A percentile compares a stretch with the other conserved stretches of the same genome.
Evolutionary conservation across 1,140 invertebrate genomes (phyloP).

Genomic region (Plodia interpunctella): DNA sequence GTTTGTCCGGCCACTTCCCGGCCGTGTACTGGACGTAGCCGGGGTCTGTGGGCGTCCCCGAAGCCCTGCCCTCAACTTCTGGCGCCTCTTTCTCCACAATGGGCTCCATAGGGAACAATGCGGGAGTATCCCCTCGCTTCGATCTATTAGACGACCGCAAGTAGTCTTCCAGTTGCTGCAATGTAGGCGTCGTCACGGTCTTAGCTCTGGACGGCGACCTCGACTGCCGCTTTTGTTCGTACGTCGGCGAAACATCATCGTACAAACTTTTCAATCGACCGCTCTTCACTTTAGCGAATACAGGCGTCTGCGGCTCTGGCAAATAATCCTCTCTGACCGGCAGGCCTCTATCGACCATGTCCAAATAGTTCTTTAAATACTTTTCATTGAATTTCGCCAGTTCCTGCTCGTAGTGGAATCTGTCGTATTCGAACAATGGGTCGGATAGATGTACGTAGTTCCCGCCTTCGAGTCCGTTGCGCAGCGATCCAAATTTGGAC

Average conservation of each 20-base stretch:
- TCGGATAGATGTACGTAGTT: slow-evolving; percentile 62
- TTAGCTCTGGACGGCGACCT: slow-evolving; percentile 57
- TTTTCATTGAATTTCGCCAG: slow-evolving; percentile 67
- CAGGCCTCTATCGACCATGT: slow-evolving; percentile 41
- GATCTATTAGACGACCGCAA: slow-evolving; percentile 51
- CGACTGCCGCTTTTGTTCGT: slow-evolving; percentile 46
- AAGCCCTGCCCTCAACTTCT: slow-evolving; percentile 61
- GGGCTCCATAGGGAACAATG: slow-evolving; percentile 73
- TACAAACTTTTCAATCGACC: slow-evolving; percentile 51
- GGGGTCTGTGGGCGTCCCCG: slow-evolving; percentile 80
- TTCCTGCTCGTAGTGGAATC: slow-evolving; percentile 62
- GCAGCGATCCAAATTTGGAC: slow-evolving; percentile 66
- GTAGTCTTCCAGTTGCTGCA: slow-evolving; percentile 72
- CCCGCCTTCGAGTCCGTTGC: slow-evolving; percentile 57
- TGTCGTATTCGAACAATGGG: slow-evolving; percentile 49
- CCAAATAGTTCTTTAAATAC: slow-evolving; percentile 60
- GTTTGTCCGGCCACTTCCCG: slow-evolving; percentile 79
- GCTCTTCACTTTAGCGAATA: slow-evolving; percentile 68
- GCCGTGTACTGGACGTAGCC: slow-evolving; percentile 84
- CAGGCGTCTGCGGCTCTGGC: slow-evolving; percentile 67
- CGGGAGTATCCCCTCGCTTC: slow-evolving; percentile 56
- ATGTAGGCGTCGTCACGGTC: slow-evolving; percentile 56
- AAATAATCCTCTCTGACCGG: slow-evolving; percentile 65
- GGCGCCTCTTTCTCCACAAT: slow-evolving; percentile 60
- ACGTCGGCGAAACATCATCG: slow-evolving; percentile 54